Conservation (phyloP, 2,888 invertebrate genomes). For the Noctua janthe region DNA sequence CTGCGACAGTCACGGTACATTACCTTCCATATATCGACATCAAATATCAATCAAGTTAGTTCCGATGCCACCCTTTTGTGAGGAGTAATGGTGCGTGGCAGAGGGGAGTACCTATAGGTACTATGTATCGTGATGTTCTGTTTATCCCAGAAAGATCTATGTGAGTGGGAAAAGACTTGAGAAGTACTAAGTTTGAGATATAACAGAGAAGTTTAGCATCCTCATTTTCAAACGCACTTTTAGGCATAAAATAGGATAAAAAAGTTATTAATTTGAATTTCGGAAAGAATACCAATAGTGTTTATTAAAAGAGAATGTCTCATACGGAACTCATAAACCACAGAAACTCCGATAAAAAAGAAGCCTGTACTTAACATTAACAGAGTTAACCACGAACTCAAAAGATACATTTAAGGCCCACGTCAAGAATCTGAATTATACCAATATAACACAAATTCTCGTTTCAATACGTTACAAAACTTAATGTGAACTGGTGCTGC, state of each 20-base stretch:
- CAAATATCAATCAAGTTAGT: conserved; percentile 74
- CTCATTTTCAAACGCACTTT: neutral
- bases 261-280: neutral
- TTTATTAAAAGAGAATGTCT: neutral
- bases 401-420: neutral
- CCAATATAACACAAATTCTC: neutral
- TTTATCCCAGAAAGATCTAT: conserved; percentile 31
- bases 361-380: neutral
- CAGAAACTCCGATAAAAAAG: neutral
- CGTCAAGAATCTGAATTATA: neutral
- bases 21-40: conserved; percentile 71
- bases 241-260: neutral
- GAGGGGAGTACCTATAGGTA: conserved; percentile 32
- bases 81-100: conserved; percentile 68
- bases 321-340: neutral
- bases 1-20: conserved; percentile 71
- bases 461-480: neutral
- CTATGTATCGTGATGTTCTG: conserved; percentile 21
- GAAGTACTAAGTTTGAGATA: neutral
- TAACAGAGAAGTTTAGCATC: neutral
- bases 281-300: neutral
- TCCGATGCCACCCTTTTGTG: conserved; percentile 70
- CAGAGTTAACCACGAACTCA: neutral
- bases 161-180: neutral
- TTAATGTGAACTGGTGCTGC: neutral